phyloP scores from a whole-genome alignment of 2,797 vertebrate genomes.

The Cottoperca gobio region DNA sequence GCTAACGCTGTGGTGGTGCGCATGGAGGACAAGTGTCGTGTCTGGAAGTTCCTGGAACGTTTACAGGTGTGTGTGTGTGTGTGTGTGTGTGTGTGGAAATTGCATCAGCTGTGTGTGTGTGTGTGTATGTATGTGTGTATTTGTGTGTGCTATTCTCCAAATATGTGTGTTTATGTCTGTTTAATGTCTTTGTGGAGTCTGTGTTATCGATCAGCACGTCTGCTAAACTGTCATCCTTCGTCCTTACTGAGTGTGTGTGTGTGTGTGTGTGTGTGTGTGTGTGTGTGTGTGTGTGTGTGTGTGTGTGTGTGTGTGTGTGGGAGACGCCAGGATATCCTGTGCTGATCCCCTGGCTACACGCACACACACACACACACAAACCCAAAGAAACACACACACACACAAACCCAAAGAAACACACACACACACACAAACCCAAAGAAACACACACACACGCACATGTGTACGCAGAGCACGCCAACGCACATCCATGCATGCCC shows the following conservation, averaged over 20 bases:
- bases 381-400: slow-evolving; percentile 31
- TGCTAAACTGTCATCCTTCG: slow-evolving; percentile 57
- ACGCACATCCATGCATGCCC: slow-evolving; percentile 45
- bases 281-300: slow-evolving; percentile 27
- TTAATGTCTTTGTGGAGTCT: slow-evolving; percentile 46
- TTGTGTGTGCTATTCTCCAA: slow-evolving; percentile 18
- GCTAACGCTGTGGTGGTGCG: slow-evolving; percentile 86
- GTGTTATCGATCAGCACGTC: slow-evolving; percentile 51
- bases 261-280: slow-evolving; percentile 30
- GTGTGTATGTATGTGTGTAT: slow-evolving; percentile 25
- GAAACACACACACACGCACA: slow-evolving; percentile 33
- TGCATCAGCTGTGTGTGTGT: not conserved
- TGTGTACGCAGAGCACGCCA: slow-evolving; percentile 25
- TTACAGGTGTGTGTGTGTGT: slow-evolving; percentile 78
- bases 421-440: slow-evolving; percentile 31
- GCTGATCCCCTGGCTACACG: slow-evolving; percentile 30
- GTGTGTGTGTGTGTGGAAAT: not conserved
- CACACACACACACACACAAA: slow-evolving; percentile 8
- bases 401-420: slow-evolving; percentile 16
- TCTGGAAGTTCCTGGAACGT: slow-evolving; percentile 88
- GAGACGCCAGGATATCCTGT: slow-evolving; percentile 46
- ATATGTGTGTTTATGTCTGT: slow-evolving; percentile 25
- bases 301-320: slow-evolving; percentile 39
- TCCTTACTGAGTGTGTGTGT: slow-evolving; percentile 39
- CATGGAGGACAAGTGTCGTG: slow-evolving; percentile 84